Percentiles rank a stretch among this genome's conserved stretches.
Evolutionary conservation across 2,888 invertebrate genomes (phyloP).

Genomic region (Marasmarcha lunaedactyla): DNA sequence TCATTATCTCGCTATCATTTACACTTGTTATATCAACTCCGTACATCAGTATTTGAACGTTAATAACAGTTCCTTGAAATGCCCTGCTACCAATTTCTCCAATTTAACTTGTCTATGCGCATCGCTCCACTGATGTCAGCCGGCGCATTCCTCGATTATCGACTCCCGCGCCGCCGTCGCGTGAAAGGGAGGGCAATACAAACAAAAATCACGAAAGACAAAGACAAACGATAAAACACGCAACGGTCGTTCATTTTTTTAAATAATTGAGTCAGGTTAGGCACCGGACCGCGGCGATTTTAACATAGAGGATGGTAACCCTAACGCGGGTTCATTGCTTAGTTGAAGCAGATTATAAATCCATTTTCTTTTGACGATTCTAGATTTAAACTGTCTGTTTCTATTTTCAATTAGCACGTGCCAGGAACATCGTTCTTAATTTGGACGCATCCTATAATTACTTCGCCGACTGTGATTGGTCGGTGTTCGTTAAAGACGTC

Average conservation of each 20-base stretch:
- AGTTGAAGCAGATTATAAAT: too few relatives aligned
- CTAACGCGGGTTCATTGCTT: too few relatives aligned
- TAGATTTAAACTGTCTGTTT: conserved; percentile 13
- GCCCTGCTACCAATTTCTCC: conserved; percentile 59
- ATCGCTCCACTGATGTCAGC: conserved; percentile 63
- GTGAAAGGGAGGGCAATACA: conserved; percentile 33
- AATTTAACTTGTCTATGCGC: conserved; percentile 68
- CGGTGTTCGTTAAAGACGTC: conserved; percentile 21
- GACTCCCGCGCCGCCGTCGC: conserved; percentile 50
- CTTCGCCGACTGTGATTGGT: conserved; percentile 45
- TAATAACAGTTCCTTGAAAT: conserved; percentile 42
- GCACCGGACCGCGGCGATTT: conserved; percentile 30
- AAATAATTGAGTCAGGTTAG: conserved; percentile 65
- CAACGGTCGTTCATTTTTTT: conserved; percentile 51
- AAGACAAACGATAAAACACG: conserved; percentile 30
- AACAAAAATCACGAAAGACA: conserved; percentile 36
- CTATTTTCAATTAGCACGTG: conserved; percentile 56
- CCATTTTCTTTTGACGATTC: too few relatives aligned
- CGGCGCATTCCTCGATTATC: conserved; percentile 65
- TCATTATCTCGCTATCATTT: conserved; percentile 3
- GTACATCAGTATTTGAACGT: conserved; percentile 33
- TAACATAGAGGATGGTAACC: neutral
- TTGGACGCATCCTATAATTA: conserved; percentile 61
- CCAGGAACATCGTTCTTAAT: conserved; percentile 54
- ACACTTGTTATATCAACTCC: conserved; percentile 11